Base-by-base conservation (phyloP, 2,888 invertebrate genomes). In the Drosophila prolongata region DNA sequence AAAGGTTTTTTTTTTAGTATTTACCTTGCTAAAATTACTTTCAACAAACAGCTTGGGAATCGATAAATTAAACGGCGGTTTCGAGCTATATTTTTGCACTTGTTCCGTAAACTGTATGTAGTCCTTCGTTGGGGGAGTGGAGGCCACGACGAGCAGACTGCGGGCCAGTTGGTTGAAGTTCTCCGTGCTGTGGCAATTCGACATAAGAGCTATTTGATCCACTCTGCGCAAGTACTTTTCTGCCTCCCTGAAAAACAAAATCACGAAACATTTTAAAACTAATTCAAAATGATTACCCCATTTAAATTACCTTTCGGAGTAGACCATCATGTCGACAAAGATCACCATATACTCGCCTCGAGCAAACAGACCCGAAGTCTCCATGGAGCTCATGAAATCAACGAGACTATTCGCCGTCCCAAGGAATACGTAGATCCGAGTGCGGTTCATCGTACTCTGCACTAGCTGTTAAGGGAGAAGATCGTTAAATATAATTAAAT, bases 271-370 rank as follows among this genome's bases (percentile, higher is more conserved):
- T 34, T 11, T 11, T 9, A 3, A 19, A 35, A 35, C 1, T 3
- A 9, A 3, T 46, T 1, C n/a, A 6, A 30, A 8, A 8, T 6
- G 5, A 30, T 14, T 16, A 0, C 2, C 3, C 5, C 27, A 10
- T 9, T 27, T 14, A 14, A 93, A 93, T 90, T 93, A 95, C 91
- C 94, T 93, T 78, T 94, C 94, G 16, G 96, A 95, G 91, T 96
- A 97, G n/a, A 96, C 96, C 94, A 96, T 95, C 95, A 96, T 97
- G 91, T 98, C 98, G 16, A 98, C 97, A 92, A 96, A 97, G 90
- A 99, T 97, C 71, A 99, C 97, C 94, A 98, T 96, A 92, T 99
- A 99, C 91, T 98, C 97, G 27, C 98, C 98, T 76, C 97, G 95
- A 61, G 96, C 96, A 90, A 98, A 96, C 66, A 98, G 93, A 77